These are phyloP conservation scores for Okapia johnstoni DNA, from an alignment of 2,113 vertebrate species.

Conservation along the genomic window DNA sequence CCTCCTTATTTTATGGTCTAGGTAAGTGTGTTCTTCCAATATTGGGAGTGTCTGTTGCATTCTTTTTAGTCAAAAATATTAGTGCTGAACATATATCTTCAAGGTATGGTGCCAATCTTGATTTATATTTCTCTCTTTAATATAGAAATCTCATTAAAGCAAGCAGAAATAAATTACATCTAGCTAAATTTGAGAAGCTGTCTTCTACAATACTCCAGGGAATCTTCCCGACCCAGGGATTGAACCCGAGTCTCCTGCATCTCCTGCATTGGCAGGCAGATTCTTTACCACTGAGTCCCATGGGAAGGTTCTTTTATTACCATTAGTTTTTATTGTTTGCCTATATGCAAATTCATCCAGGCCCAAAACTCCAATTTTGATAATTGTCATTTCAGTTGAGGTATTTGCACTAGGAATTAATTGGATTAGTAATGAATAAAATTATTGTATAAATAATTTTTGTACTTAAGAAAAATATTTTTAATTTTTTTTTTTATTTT, in stretches of 20 bases:
- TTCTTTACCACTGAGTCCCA: background rate
- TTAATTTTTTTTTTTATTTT: background rate
- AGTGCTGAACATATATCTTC: background rate
- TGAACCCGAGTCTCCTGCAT: background rate
- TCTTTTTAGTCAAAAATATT: background rate
- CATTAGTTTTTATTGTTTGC: background rate
- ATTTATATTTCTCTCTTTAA: background rate
- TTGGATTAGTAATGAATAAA: background rate
- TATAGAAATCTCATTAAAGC: slow-evolving; percentile 24
- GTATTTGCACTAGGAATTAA: background rate
- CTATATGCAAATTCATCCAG: background rate
- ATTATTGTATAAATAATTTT: background rate
- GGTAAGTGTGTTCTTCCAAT: background rate
- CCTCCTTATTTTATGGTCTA: background rate
- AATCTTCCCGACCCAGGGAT: background rate
- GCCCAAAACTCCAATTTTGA: background rate
- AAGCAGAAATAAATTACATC: background rate
- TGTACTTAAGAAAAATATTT: background rate
- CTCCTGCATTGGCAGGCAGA: background rate
- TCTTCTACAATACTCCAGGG: background rate
- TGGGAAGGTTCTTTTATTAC: background rate
- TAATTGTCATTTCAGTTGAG: background rate
- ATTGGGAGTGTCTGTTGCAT: background rate
- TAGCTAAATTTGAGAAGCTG: background rate
- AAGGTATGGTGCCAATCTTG: background rate